Percentiles rank a stretch among this genome's conserved stretches.
These are phyloP conservation scores for Palythoa caribaeorum DNA, from an alignment of 92 coral and sea anemone genomes.

Conservation along the genomic window DNA sequence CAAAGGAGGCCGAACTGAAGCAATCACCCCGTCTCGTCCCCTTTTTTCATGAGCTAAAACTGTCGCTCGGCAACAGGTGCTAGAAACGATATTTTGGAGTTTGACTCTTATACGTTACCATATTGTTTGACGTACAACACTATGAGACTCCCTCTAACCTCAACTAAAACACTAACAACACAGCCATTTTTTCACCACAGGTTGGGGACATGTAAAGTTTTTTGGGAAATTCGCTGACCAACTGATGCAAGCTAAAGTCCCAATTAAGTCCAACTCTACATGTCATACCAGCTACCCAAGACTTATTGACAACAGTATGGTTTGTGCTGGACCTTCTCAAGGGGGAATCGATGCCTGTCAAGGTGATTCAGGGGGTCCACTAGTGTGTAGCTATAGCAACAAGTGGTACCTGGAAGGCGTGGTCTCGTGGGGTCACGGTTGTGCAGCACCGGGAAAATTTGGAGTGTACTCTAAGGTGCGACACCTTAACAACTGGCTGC, in stretches of 20 bases:
- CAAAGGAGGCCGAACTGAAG: too few species aligned
- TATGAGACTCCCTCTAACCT: not conserved
- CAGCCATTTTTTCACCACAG: not conserved
- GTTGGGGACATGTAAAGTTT: not conserved
- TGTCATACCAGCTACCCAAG: not conserved
- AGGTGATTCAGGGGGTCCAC: not conserved
- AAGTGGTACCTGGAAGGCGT: constrained; percentile 27
- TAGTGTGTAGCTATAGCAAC: constrained; percentile 21
- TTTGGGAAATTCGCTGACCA: not conserved
- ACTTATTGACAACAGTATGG: constrained; percentile 15
- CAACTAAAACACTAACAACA: not conserved
- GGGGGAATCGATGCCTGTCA: constrained; percentile 23
- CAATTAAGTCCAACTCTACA: constrained; percentile 4
- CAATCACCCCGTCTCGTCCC: too few species aligned
- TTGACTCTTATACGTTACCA: too few species aligned
- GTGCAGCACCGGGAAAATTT: not conserved
- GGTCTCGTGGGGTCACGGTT: constrained; percentile 21
- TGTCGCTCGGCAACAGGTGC: too few species aligned
- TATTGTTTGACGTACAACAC: not conserved
- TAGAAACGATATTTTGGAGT: too few species aligned
- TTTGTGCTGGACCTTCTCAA: constrained; percentile 10
- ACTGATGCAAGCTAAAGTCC: constrained; percentile 14
- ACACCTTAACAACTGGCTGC: not conserved
- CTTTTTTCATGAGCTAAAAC: too few species aligned
- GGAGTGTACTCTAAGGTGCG: constrained; percentile 24